These are phyloP conservation scores for Hydractinia echinata DNA, from an alignment of 30 jellyfish, hydroid and myxozoan genomes.

Conservation along the genomic window DNA sequence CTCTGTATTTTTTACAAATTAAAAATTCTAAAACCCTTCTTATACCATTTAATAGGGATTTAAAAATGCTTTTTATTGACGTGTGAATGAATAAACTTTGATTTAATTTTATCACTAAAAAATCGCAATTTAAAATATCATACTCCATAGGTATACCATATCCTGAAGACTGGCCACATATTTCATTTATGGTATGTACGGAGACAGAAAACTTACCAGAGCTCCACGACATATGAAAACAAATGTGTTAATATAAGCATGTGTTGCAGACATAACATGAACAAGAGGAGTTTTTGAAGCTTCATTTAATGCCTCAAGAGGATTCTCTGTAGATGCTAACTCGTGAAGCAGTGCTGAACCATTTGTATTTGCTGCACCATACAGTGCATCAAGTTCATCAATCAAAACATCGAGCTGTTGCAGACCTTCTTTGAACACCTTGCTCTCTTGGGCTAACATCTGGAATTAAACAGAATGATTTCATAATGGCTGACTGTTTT, in stretches of 20 bases:
- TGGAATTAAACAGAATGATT: constrained; percentile 11
- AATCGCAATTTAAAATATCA: too few species aligned
- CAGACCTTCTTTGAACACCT: constrained; percentile 83
- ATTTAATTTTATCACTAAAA: too few species aligned
- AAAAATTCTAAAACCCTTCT: too few species aligned
- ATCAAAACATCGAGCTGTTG: constrained; percentile 66
- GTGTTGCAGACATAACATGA: constrained; percentile 94
- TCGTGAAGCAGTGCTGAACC: constrained; percentile 90
- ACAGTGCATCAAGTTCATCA: constrained; percentile 70
- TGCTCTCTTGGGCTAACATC: constrained; percentile 85
- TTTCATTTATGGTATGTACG: too few species aligned
- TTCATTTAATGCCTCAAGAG: constrained; percentile 72
- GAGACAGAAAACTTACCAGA: constrained; percentile 44
- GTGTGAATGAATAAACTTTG: too few species aligned
- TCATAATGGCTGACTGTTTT: too few species aligned
- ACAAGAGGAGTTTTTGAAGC: constrained; percentile 81
- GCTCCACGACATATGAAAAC: constrained; percentile 94
- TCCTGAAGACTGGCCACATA: neutral
- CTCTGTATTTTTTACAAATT: too few species aligned
- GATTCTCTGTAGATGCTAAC: constrained; percentile 75
- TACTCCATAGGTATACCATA: too few species aligned
- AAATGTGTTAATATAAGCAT: constrained; percentile 78
- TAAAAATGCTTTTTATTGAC: too few species aligned
- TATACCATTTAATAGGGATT: too few species aligned
- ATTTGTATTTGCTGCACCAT: constrained; percentile 38